Evolutionary conservation across 2,113 vertebrate genomes (phyloP), one percentile per base, ranked within the genome.

Genomic region (Paratilapia polleni): DNA sequence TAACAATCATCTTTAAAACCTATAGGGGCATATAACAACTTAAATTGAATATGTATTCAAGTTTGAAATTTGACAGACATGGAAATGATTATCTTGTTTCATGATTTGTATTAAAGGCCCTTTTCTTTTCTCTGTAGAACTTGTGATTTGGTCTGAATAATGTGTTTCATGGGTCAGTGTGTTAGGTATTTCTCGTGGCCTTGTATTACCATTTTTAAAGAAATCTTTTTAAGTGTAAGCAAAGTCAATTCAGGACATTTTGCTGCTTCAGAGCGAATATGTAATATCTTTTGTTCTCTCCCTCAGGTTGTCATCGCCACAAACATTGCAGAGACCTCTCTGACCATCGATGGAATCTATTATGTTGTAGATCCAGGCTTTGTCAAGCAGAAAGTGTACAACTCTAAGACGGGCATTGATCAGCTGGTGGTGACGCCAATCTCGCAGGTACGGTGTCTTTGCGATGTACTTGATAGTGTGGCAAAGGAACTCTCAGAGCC

Each of bases 311-410:
- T 99, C 82, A 99, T 99, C 4, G 98, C 98, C 78, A 99, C 98
- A 20, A 99, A 99, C 93, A 99, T 99, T 0, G 98, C 98, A 0
- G 98, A 99, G 91, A 99, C 98, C 0, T 99, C 98, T 1, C 89
- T 99, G 87, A 99, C 98, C 17, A 99, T 99, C 19, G 98, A 99
- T 54, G 98, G 98, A 1, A 99, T 99, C 85, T 99, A 99, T 84
- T 99, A 99, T 0, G 98, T 99, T 3, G 98, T 99, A 0, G 98
- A 99, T 92, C 98, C 98, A 6, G 98, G 98, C 31, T 99, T 99
- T 77, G 98, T 99, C 83, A 99, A 99, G 86, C 98, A 99, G 87
- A 99, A 99, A 74, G 98, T 99, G 15, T 99, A 99, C 92, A 99
- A 99, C 93, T 99, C 98, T 24, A 99, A 99, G 94, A 99, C 98